Evolutionary conservation across 2,113 vertebrate genomes (phyloP).

Genomic region (Pterocles burchelli): DNA sequence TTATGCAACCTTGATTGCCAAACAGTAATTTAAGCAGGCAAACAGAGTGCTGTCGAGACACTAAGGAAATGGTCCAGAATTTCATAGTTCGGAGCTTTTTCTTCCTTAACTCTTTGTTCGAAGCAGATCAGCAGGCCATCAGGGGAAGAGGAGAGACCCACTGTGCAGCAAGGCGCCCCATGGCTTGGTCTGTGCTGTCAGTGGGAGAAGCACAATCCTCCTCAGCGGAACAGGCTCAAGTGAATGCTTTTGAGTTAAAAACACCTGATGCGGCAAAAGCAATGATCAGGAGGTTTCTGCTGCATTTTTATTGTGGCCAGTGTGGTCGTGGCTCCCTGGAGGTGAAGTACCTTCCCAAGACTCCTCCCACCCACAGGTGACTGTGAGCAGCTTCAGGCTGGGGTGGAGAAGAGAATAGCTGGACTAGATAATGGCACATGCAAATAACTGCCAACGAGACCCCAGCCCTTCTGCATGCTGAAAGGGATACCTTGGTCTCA

Average conservation of each 20-base stretch:
- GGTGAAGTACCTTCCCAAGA: background rate
- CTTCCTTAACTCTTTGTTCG: background rate
- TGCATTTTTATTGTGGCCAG: background rate
- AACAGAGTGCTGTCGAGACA: background rate
- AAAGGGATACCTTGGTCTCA: background rate
- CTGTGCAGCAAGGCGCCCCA: fast-evolving
- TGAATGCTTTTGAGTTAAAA: background rate
- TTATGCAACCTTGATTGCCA: slow-evolving; percentile 3
- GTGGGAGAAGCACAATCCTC: background rate
- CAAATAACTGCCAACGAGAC: background rate
- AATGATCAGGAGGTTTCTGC: background rate
- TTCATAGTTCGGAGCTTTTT: background rate
- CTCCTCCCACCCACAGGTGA: background rate
- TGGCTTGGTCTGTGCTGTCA: fast-evolving
- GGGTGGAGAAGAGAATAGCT: background rate
- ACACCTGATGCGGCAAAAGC: background rate
- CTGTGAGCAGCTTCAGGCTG: background rate
- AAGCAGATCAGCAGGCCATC: background rate
- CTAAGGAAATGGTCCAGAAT: background rate
- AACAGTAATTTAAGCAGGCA: background rate
- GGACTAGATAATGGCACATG: background rate
- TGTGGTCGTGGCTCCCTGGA: background rate
- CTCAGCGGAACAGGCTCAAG: fast-evolving
- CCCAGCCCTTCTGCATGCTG: background rate
- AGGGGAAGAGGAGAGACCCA: background rate